A percentile compares a stretch with the other conserved stretches of the same genome.
Evolutionary conservation across 2,113 vertebrate species (phyloP).

Genomic region (Cottus gobio): DNA sequence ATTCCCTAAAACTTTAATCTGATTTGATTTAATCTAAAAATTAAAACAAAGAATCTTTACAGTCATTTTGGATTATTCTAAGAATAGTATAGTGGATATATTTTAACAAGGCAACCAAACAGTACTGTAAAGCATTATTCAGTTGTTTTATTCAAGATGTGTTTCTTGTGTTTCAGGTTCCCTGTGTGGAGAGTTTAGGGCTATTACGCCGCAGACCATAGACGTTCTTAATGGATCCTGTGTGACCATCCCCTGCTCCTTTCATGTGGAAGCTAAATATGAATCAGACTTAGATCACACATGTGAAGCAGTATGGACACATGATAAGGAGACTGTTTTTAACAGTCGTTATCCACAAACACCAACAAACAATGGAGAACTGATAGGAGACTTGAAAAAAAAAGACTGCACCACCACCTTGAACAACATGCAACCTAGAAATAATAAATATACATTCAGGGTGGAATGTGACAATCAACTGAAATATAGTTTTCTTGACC

Average conservation of each 20-base stretch:
- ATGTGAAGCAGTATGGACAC: conserved; percentile 9
- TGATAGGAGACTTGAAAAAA: not conserved
- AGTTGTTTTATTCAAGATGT: not conserved
- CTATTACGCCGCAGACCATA: not conserved
- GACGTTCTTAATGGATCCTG: conserved; percentile 44
- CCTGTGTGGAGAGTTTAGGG: not conserved
- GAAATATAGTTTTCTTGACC: rapidly evolving
- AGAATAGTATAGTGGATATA: not conserved
- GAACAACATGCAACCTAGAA: not conserved
- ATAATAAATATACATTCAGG: conserved; percentile 6
- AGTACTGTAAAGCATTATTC: not conserved
- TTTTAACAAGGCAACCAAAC: not conserved
- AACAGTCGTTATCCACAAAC: not conserved
- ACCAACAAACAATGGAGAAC: not conserved
- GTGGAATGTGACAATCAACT: not conserved
- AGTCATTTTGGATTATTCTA: not conserved
- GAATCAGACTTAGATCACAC: not conserved
- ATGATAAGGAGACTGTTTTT: not conserved
- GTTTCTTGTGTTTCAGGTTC: conserved; percentile 47
- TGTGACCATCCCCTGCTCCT: conserved; percentile 56
- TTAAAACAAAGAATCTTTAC: not conserved
- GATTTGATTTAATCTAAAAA: not conserved
- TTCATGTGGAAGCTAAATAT: rapidly evolving
- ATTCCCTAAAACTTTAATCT: not conserved
- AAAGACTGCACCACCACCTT: conserved; percentile 61